Base-by-base conservation (phyloP, 2,888 invertebrate genomes). In the Flabesymbios commensalis region DNA sequence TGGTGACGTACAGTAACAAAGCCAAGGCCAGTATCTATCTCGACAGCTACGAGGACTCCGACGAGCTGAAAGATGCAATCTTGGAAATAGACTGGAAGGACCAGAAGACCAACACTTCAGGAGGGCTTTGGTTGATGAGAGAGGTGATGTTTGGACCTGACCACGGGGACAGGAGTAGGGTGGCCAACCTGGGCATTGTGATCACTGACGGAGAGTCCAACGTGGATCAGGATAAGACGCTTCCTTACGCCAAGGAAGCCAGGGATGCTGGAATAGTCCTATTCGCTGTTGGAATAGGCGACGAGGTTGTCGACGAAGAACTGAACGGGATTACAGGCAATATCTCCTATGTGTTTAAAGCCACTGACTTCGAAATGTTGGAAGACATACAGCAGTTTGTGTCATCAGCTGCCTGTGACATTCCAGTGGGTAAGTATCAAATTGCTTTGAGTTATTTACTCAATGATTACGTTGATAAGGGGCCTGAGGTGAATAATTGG, bases 161-260 rank as follows among this genome's bases (percentile, higher is more conserved):
- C 5, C 72, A 73, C 36, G 79, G 78, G 17, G 78, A 77, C 55
- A 67, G 79, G 3, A 54, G 68, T 10, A 57, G 52, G 33, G 75
- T 74, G 5, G 68, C 69, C 14, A 74, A 75, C 55, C 61, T 75
- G 31, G 71, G 62, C 14, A 57, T 77, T 31, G 63, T 77, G 22
- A 57, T 77, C 32, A 74, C 76, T 0, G 74, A 79, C 54, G 79
- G 79, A 61, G 72, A 74, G 28, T 77, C 78, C 22, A 79, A 77
- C 32, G 29, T 52, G n/a, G 67, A 67, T 53, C 17, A 17, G 10
- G 28, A 61, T n/a, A 29, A 36, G 32, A 61, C 61, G 17, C 39
- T 57, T 26, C 66, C 65, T 22, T 60, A 62, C 45, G 67, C 64
- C 36, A 26, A 57, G 29, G 67, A 59, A 2, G 65, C 63, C n/a